Conservation (phyloP, 2,888 invertebrate genomes). For the Sussaba pulchella region DNA sequence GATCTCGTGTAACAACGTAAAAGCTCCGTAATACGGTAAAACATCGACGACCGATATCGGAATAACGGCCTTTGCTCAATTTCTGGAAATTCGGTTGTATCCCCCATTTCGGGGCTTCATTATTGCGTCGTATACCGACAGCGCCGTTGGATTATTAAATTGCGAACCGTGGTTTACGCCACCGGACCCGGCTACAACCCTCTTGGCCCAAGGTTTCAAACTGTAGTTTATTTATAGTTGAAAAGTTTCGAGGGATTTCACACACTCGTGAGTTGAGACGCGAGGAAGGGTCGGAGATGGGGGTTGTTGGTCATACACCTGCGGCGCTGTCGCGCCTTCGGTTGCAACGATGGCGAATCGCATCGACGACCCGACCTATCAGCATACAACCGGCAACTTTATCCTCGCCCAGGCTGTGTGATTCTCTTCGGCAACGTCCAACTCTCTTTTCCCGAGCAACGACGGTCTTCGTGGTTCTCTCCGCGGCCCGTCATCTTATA, state of each 20-base stretch:
- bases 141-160: slow-evolving; percentile 66
- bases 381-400: slow-evolving; percentile 77
- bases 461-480: slow-evolving; percentile 32
- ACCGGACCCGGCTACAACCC: not conserved
- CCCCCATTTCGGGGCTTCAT: slow-evolving; percentile 29
- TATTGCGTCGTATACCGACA: slow-evolving; percentile 24
- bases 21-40: not conserved
- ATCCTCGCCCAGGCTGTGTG: slow-evolving; percentile 67
- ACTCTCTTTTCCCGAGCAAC: slow-evolving; percentile 1
- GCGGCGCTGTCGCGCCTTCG: slow-evolving; percentile 59
- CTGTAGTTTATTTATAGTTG: slow-evolving; percentile 77
- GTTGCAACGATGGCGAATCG: not conserved
- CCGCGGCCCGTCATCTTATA: slow-evolving; percentile 64
- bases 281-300: too few relatives aligned
- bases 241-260: slow-evolving; percentile 70
- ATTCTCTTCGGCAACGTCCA: slow-evolving; percentile 35
- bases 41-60: slow-evolving; percentile 13
- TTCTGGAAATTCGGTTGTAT: not conserved
- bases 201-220: slow-evolving; percentile 72
- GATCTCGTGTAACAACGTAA: not conserved
- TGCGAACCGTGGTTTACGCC: slow-evolving; percentile 58
- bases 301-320: slow-evolving; percentile 62
- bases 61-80: not conserved
- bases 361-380: slow-evolving; percentile 67
- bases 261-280: too few relatives aligned